phyloP scores from a whole-genome alignment of 2,888 invertebrate genomes.

The Geophilus truncorum region DNA sequence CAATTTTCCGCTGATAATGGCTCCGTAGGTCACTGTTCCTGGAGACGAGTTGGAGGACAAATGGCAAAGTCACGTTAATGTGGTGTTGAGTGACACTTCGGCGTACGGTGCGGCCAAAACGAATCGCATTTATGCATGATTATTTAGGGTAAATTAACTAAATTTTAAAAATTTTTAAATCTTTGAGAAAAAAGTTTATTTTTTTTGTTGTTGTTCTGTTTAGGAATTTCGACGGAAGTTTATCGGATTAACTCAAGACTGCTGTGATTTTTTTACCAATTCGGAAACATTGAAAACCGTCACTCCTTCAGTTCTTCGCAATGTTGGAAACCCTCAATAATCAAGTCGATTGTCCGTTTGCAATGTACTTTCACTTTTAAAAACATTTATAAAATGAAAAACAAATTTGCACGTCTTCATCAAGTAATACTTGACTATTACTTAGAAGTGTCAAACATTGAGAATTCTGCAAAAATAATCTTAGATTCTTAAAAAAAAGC shows the following conservation, averaged over 20 bases:
- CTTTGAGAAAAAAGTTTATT: not conserved
- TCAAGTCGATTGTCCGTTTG: constrained; percentile 73
- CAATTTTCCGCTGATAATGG: constrained; percentile 46
- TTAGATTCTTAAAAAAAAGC: too few species aligned
- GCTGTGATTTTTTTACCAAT: constrained; percentile 62
- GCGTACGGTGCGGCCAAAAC: constrained; percentile 54
- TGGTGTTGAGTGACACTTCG: constrained; percentile 59
- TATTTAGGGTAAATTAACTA: constrained; percentile 69
- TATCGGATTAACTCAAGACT: constrained; percentile 66
- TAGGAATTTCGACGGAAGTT: constrained; percentile 77
- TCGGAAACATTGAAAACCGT: constrained; percentile 50
- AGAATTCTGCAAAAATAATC: too few species aligned
- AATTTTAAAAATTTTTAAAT: not conserved
- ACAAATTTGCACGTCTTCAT: too few species aligned
- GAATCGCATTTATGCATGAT: constrained; percentile 73
- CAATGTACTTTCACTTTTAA: too few species aligned
- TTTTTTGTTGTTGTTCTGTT: constrained; percentile 36
- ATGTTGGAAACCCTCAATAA: constrained; percentile 57
- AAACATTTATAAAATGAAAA: too few species aligned
- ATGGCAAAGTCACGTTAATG: constrained; percentile 72
- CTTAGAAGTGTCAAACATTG: too few species aligned
- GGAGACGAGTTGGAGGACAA: constrained; percentile 70
- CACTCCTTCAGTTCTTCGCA: constrained; percentile 54
- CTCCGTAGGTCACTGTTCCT: constrained; percentile 12
- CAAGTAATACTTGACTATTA: too few species aligned